Conservation (phyloP, 2,113 vertebrate genomes). For the Chloropsis cyanopogon region DNA sequence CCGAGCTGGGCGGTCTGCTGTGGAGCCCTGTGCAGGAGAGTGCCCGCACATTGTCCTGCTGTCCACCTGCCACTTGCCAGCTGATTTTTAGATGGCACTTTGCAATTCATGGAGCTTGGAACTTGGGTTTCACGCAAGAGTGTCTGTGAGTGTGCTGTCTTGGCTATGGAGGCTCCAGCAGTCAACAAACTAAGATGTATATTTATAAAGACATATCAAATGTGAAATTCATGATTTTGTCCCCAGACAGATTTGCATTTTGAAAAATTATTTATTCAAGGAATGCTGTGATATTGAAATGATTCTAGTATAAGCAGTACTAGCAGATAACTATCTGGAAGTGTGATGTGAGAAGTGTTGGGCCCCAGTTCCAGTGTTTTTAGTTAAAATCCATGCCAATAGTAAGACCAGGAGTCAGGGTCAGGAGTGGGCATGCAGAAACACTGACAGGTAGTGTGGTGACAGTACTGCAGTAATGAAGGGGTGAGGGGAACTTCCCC, state of each 20-base stretch:
- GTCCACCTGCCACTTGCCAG: fast-evolving
- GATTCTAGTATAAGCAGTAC: background rate
- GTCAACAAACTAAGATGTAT: background rate
- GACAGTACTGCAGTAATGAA: background rate
- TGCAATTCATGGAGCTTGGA: background rate
- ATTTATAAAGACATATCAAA: background rate
- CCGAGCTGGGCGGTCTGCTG: fast-evolving
- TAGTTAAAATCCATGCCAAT: background rate
- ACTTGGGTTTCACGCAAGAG: background rate
- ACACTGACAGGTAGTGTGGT: background rate
- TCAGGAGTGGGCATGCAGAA: background rate
- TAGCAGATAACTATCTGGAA: background rate
- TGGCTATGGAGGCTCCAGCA: background rate
- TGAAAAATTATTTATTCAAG: background rate
- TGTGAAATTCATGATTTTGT: background rate
- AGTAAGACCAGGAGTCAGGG: background rate
- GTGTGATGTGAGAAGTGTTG: background rate
- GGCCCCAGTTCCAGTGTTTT: background rate
- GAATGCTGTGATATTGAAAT: background rate
- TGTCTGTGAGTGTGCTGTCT: background rate
- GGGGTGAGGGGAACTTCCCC: fast-evolving
- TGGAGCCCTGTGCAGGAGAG: background rate
- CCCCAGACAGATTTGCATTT: background rate
- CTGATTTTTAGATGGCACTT: background rate
- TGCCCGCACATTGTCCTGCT: background rate